Base-by-base conservation (phyloP, 2,888 invertebrate genomes). In the Dasypolia templi region DNA sequence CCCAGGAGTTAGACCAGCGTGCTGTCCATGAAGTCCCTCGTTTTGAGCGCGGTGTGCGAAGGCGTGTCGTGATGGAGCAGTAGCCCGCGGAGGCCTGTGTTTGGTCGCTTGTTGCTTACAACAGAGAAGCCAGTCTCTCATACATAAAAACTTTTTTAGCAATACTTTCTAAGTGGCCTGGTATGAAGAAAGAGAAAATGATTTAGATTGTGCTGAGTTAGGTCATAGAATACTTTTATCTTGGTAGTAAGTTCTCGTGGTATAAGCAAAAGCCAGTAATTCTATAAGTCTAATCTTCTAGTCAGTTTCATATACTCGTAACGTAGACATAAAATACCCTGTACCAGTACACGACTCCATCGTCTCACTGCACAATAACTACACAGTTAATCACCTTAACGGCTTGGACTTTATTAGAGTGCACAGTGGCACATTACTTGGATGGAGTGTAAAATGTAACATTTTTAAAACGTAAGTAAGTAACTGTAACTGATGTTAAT, bases 331-430 rank as follows among this genome's bases (percentile, higher is more conserved):
- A 63, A 68, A 71, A 62, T 55, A 55, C 44, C 74, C 44, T 53
- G 64, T 49, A 46, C 49, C 44, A 56, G 64, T 49, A 46, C 49
- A 44, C 32, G 62, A 67, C 55, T 69, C 53, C 58, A 46, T 58
- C 72, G 62, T 58, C 51, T 51, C 32, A 58, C 69, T 63, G 73
- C 63, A 66, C 32, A 59, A 53, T 67, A n/a, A n/a, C n/a, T 67
- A 73, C 69, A 67, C 69, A 42, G 61, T 81, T 79, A 83, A 83
- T 81, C 81, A 81, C 66, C 70, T 70, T 74, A 83, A 81, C 66
- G 72, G 32, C 78, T 35, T 29, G 79, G 74, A 74, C 61, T 66
- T 79, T 69, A 79, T 79, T 83, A 74, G 51, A 69, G 81, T 67
- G 65, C 79, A 64, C 63, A 44, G 63, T 32, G 61, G 53, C 32